Evolutionary conservation across 2,888 invertebrate species (phyloP).

Genomic region (Volucella bombylans): DNA sequence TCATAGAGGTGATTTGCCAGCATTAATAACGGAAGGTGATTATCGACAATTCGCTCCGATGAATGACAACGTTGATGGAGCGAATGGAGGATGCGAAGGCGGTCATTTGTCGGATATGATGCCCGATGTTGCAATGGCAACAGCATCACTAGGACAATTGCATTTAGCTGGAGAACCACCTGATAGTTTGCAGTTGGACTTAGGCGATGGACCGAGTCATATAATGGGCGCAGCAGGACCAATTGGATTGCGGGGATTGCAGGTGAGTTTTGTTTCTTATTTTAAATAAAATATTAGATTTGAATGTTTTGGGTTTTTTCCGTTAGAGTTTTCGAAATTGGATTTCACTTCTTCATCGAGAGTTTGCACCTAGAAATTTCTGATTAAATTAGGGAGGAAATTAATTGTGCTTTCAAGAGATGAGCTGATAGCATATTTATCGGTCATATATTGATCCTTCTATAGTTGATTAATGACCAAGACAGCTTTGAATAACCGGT

Average conservation of each 20-base stretch:
- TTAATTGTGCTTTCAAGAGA: too few relatives aligned
- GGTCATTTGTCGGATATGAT: constrained; percentile 91
- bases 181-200: constrained; percentile 86
- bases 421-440: too few relatives aligned
- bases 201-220: constrained; percentile 92
- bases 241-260: constrained; percentile 80
- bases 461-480: too few relatives aligned
- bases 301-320: constrained; percentile 13
- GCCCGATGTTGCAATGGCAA: constrained; percentile 97
- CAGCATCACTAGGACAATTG: constrained; percentile 87
- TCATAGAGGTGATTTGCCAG: constrained; percentile 86
- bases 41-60: constrained; percentile 77
- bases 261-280: constrained; percentile 76
- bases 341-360: too few relatives aligned
- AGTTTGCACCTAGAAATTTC: too few relatives aligned
- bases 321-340: too few relatives aligned
- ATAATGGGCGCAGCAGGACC: constrained; percentile 80
- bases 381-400: too few relatives aligned
- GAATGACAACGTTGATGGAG: constrained; percentile 77
- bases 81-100: constrained; percentile 85
- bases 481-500: too few relatives aligned
- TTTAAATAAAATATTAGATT: constrained; percentile 13
- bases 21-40: constrained; percentile 87
- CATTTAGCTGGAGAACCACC: constrained; percentile 83
- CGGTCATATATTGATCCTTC: too few relatives aligned